A percentile compares a stretch with the other conserved stretches of the same genome.
phyloP scores from a whole-genome alignment of 2,797 vertebrate species.

The Discoglossus pictus region DNA sequence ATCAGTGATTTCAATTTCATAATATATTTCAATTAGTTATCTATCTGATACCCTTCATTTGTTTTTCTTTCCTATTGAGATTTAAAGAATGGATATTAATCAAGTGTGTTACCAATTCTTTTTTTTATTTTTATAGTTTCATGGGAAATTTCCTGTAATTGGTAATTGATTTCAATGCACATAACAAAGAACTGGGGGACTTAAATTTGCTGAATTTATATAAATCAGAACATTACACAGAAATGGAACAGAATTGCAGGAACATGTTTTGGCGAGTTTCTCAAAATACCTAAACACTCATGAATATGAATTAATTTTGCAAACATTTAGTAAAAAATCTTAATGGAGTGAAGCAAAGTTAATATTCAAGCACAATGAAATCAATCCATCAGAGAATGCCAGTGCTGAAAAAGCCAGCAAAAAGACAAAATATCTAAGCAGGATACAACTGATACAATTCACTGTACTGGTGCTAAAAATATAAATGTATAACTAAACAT shows the following conservation, averaged over 20 bases:
- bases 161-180: constrained; percentile 5
- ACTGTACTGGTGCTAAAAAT: too few species aligned
- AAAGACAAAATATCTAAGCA: not conserved
- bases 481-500: too few species aligned
- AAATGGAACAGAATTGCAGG: not conserved
- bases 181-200: not conserved
- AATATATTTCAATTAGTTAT: constrained; percentile 8
- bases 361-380: not conserved
- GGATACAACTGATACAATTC: too few species aligned
- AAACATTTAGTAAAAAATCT: not conserved
- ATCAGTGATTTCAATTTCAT: constrained; percentile 16
- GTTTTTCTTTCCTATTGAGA: not conserved
- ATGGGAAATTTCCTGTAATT: constrained; percentile 3
- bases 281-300: not conserved
- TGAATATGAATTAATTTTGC: constrained; percentile 2
- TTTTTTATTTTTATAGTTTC: not conserved
- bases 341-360: not conserved
- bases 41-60: constrained; percentile 4
- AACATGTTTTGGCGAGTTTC: not conserved
- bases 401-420: not conserved
- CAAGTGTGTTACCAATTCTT: not conserved
- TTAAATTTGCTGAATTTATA: not conserved
- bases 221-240: not conserved
- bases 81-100: constrained; percentile 9
- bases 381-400: not conserved